A percentile compares a stretch with the other conserved stretches of the same genome.
These are phyloP conservation scores for Holacanthus passer DNA, from an alignment of 2,113 vertebrate genomes.

Conservation along the genomic window DNA sequence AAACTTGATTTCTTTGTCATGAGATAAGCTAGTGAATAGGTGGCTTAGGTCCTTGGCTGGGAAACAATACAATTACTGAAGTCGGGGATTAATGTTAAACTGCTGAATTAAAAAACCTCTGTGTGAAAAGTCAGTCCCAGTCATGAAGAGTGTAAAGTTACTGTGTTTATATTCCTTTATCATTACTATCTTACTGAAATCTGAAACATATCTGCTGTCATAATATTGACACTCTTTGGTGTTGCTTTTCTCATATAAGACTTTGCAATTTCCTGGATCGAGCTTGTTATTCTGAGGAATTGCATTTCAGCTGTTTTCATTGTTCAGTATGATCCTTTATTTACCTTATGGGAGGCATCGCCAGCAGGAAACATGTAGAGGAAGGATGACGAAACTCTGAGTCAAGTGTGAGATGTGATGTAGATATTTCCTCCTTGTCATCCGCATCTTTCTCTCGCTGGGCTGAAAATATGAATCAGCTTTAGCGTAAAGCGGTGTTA, in stretches of 20 bases:
- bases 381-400: conserved; percentile 67
- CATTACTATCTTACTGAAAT: conserved; percentile 12
- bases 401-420: conserved; percentile 60
- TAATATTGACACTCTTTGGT: conserved; percentile 43
- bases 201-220: conserved; percentile 32
- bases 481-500: not conserved
- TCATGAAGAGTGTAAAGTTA: conserved; percentile 8
- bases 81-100: not conserved
- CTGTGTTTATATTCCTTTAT: conserved; percentile 32
- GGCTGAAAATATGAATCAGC: conserved; percentile 65
- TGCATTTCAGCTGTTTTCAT: conserved; percentile 36
- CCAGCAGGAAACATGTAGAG: conserved; percentile 51
- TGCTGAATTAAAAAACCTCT: not conserved
- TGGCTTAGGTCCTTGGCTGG: conserved; percentile 16
- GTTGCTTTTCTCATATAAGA: not conserved
- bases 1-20: conserved; percentile 27
- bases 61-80: conserved; percentile 11
- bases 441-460: not conserved
- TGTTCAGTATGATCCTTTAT: conserved; percentile 16
- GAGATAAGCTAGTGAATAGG: not conserved
- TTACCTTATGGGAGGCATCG: conserved; percentile 37
- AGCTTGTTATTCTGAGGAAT: conserved; percentile 45
- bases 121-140: not conserved
- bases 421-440: conserved; percentile 24
- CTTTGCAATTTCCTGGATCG: conserved; percentile 17